Evolutionary conservation across 2,797 vertebrate genomes (phyloP), one percentile per base, ranked within the genome.

Genomic region (Nasua narica): DNA sequence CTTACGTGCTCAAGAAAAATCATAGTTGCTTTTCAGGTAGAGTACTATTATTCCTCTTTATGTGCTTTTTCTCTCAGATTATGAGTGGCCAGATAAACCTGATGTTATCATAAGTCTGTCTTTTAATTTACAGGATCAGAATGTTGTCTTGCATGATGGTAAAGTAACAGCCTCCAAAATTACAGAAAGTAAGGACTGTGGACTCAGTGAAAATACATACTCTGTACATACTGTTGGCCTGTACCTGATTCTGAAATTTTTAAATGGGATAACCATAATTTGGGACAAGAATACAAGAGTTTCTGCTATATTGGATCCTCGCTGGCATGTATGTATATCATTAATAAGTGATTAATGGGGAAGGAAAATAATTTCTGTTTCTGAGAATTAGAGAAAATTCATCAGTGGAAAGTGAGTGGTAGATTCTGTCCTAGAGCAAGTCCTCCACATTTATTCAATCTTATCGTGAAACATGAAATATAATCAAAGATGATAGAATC

Each of bases 271-370:
- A 14, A 92, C 76, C 4, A 1, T 98, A 81, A 97, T 98, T 37
- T 98, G 98, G 98, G 98, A 98, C 92, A 98, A 97, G 96, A 92
- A 97, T 35, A 98, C 98, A 85, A 97, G 97, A 96, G 3, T 98
- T 1, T 97, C 98, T 67, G 95, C 97, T 54, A 91, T 96, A 50
- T 10, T 98, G 96, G 97, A 97, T 72, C 96, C 98, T 88, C n/a
- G 10, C 9, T 98, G 97, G 98, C 96, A 91, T 81, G 98, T 98
- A 98, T 18, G 97, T 97, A 56, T 52, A 86, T 74, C 58, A 3
- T 16, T 50, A 50, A 62, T 4, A 40, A 69, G 10, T n/a, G 25
- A 54, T 35, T 40, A 52, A 69, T 18, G 46, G 67, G 18, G 27
- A 69, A 88, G 15, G 27, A 54, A 91, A 94, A 29, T 60, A 2